phyloP scores from a whole-genome alignment of 2,888 invertebrate genomes.

The Hydraecia micacea region DNA sequence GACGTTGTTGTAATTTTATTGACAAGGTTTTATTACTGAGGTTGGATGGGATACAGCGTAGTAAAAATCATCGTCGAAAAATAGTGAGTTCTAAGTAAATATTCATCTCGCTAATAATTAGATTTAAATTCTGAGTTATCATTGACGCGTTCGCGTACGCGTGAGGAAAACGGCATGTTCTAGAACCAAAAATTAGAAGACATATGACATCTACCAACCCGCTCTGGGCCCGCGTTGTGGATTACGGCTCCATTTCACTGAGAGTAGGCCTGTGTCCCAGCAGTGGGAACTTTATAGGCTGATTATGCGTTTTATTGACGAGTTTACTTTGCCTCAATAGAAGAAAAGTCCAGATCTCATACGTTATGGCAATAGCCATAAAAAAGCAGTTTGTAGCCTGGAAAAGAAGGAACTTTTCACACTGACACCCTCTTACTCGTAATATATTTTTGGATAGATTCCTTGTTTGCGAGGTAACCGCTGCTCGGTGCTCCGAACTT shows the following conservation, averaged over 20 bases:
- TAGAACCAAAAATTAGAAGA: not conserved
- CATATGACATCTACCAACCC: not conserved
- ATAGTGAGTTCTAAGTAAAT: not conserved
- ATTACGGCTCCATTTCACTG: not conserved
- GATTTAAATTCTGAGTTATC: not conserved
- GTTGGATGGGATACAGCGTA: not conserved
- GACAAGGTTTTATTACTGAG: not conserved
- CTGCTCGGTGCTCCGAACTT: constrained; percentile 24
- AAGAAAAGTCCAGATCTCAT: not conserved
- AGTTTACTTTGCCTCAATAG: not conserved
- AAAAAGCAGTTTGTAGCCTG: constrained; percentile 10
- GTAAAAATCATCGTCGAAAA: not conserved
- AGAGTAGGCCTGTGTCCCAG: not conserved
- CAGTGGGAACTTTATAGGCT: not conserved
- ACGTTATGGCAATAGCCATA: not conserved
- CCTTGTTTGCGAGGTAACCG: constrained; percentile 10
- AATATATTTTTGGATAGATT: constrained; percentile 13
- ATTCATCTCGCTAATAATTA: not conserved
- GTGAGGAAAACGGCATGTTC: no score
- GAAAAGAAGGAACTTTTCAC: constrained; percentile 29
- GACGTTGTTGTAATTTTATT: constrained; percentile 7
- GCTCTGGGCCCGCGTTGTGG: not conserved
- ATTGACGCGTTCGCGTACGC: not conserved
- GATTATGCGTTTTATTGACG: not conserved
- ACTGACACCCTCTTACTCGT: constrained; percentile 2